Conservation (phyloP, 2,113 vertebrate genomes). For the Marmota flaviventris region DNA sequence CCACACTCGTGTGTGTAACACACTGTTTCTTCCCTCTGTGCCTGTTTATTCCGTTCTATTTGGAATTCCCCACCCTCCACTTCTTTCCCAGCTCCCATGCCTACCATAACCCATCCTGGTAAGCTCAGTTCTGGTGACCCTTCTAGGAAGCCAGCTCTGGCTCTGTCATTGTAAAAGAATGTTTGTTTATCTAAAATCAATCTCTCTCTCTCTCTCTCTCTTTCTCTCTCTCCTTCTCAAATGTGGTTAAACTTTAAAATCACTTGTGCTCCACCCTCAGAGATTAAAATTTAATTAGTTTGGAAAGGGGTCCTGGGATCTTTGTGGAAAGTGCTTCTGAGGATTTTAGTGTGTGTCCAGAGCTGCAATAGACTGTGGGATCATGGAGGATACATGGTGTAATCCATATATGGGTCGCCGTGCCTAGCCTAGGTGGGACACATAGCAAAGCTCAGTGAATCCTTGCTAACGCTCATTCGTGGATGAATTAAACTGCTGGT, state of each 20-base stretch:
- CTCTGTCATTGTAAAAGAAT: neutral
- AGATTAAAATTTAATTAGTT: constrained; percentile 9
- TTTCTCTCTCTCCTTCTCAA: neutral
- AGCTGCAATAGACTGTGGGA: neutral
- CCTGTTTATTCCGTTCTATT: neutral
- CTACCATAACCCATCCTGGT: neutral
- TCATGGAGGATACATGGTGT: neutral
- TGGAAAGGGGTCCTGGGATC: neutral
- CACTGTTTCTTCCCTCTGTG: neutral
- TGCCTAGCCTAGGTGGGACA: neutral
- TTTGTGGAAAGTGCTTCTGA: neutral
- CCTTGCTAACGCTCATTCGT: neutral
- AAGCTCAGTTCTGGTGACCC: neutral
- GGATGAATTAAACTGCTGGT: neutral
- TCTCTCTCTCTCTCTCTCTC: neutral
- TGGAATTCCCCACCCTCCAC: neutral
- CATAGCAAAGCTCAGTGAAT: neutral
- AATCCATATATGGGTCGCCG: neutral
- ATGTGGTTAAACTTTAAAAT: constrained; percentile 47
- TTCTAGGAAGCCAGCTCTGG: neutral
- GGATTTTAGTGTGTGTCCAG: neutral
- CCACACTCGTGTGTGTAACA: neutral
- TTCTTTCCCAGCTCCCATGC: neutral
- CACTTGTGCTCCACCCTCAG: neutral
- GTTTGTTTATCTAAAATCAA: neutral